Evolutionary conservation across 2,888 invertebrate species (phyloP), one percentile per base, ranked within the genome.

Genomic region (Trichopria drosophilae): DNA sequence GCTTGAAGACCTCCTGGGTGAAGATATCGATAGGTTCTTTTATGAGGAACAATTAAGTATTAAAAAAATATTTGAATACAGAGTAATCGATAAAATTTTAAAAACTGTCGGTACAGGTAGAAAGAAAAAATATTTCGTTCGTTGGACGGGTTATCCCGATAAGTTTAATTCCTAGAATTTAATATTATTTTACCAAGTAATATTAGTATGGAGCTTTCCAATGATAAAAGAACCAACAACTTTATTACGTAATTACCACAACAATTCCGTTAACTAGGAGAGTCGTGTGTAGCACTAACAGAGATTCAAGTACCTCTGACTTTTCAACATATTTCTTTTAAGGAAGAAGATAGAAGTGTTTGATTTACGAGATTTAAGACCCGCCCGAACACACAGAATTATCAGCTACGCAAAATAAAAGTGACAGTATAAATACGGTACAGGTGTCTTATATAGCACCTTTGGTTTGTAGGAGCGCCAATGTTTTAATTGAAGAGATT

Each of bases 231-330:
- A 13, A 57, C 63, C 7, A 47, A 64, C 6, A 42, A 51, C 29
- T 69, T 59, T 43, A 53, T 31, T 10, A 66, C 63, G 7, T 60
- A 61, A n/a, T 35, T 68, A 32, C 60, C 58, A 13, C 32, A 50
- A 18, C 41, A 47, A 10, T 49, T 63, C 13, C 22, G 36, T 22
- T 50, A 64, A 22, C 24, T 53, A 3, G 63, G 61, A 6, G 41
- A 58, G 12, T 68, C 61, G 64, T 55, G 53, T 39, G 58, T 66
- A 1, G 62, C 42, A 16, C 22, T 61, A 12, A 29, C 45, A 7
- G 58, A 65, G 46, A 53, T 63, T 19, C 48, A 59, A 76, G 32
- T 55, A 58, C 64, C 82, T 82, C n/a, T n/a, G n/a, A n/a, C n/a
- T n/a, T 26, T 26, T 2, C 26, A 26, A n/a, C 26, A 26, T n/a